Evolutionary conservation across 37 sponge, comb jelly and placozoan genomes (phyloP).

Genomic region (Halichondria panicea): DNA sequence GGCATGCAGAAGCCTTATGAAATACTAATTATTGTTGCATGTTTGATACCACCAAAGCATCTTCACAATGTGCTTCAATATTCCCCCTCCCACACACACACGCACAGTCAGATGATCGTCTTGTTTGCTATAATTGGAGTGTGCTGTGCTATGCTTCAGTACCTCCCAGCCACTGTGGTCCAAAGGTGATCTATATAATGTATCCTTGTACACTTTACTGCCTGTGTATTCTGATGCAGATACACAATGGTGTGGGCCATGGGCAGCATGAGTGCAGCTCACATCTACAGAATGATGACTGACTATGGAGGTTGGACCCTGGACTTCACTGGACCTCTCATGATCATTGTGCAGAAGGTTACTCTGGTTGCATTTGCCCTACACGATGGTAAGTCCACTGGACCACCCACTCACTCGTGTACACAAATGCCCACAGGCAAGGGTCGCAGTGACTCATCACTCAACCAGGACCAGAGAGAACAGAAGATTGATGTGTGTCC

Average conservation of each 20-base stretch:
- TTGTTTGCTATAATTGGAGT: slow-evolving; percentile 24
- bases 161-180: slow-evolving; percentile 26
- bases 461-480: slow-evolving; percentile 66
- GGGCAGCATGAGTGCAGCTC: slow-evolving; percentile 23
- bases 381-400: too few relatives aligned
- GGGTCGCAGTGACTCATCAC: slow-evolving; percentile 39
- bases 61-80: too few relatives aligned
- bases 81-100: too few relatives aligned
- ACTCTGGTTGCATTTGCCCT: neutral
- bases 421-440: slow-evolving; percentile 9
- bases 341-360: neutral
- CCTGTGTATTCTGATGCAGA: too few relatives aligned
- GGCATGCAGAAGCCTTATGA: too few relatives aligned
- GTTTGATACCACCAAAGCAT: too few relatives aligned
- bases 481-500: slow-evolving; percentile 48
- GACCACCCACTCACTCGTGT: too few relatives aligned
- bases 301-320: slow-evolving; percentile 51
- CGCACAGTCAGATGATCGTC: slow-evolving; percentile 10
- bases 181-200: too few relatives aligned
- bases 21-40: too few relatives aligned
- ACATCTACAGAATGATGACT: slow-evolving; percentile 52
- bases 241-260: slow-evolving; percentile 33
- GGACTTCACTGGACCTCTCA: slow-evolving; percentile 23
- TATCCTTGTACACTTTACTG: too few relatives aligned
- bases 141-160: slow-evolving; percentile 24